Evolutionary conservation across 2,888 invertebrate species (phyloP).

Genomic region (Leucozona laternaria): DNA sequence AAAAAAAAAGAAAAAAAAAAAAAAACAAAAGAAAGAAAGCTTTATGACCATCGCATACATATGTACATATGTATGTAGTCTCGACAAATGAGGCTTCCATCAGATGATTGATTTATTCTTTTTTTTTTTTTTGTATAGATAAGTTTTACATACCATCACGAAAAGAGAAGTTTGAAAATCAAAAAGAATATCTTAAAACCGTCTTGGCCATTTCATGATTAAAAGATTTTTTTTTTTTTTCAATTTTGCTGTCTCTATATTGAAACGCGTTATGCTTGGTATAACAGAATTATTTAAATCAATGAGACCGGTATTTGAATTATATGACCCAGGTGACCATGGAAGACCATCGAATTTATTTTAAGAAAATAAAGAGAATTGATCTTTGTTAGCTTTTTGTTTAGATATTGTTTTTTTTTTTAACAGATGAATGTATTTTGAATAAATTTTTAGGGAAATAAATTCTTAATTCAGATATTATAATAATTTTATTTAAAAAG

Average conservation of each 20-base stretch:
- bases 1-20: background rate
- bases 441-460: slow-evolving; percentile 16
- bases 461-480: background rate
- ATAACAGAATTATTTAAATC: slow-evolving; percentile 20
- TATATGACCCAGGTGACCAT: slow-evolving; percentile 53
- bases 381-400: background rate
- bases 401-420: slow-evolving; percentile 1
- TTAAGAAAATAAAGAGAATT: slow-evolving; percentile 21
- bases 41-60: background rate
- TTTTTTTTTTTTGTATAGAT: background rate
- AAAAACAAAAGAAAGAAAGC: background rate
- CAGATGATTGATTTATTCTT: slow-evolving; percentile 19
- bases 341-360: slow-evolving; percentile 44
- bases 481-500: background rate
- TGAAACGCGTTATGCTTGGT: slow-evolving; percentile 45
- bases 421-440: background rate
- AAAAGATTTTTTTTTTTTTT: slow-evolving; percentile 18
- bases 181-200: slow-evolving; percentile 29
- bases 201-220: slow-evolving; percentile 39
- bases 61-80: no score
- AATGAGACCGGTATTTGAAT: slow-evolving; percentile 59
- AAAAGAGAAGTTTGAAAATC: slow-evolving; percentile 10
- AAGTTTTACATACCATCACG: slow-evolving; percentile 24
- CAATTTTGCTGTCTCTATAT: background rate
- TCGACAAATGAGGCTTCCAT: background rate